These are phyloP conservation scores for Lithobates pipiens DNA, from an alignment of 2,797 vertebrate genomes.

Conservation along the genomic window DNA sequence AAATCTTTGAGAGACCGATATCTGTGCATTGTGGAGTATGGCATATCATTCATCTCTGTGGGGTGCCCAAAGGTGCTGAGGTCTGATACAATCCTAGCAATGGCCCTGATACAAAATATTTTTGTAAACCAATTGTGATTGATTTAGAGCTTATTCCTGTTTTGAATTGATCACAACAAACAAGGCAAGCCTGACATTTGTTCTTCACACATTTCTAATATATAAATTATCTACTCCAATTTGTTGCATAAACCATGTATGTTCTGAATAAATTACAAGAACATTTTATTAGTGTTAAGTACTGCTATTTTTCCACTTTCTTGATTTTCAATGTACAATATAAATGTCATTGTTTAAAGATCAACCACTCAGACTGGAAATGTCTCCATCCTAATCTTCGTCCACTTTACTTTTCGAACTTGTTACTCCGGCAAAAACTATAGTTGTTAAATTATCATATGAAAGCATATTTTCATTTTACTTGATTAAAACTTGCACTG, in stretches of 20 bases:
- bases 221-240: no score
- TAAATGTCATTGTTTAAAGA: slow-evolving; percentile 4
- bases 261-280: not conserved
- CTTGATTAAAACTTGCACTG: slow-evolving; percentile 53
- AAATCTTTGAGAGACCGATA: no score
- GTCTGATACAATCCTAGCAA: no score
- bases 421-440: slow-evolving; percentile 16
- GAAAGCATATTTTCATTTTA: slow-evolving; percentile 49
- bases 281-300: not conserved
- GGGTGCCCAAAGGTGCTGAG: no score
- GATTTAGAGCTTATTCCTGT: no score
- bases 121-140: no score
- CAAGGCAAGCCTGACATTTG: no score
- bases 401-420: slow-evolving; percentile 14
- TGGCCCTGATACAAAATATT: no score
- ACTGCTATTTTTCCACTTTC: not conserved
- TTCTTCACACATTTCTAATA: no score
- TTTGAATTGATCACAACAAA: no score
- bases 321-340: not conserved
- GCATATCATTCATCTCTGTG: no score
- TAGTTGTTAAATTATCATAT: slow-evolving; percentile 38
- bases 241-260: not conserved
- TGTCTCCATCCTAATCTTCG: slow-evolving; percentile 27
- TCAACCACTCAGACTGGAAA: not conserved
- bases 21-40: no score